These are phyloP conservation scores for Sinotaia quadrata DNA, from an alignment of 2,888 invertebrate species.

Conservation along the genomic window DNA sequence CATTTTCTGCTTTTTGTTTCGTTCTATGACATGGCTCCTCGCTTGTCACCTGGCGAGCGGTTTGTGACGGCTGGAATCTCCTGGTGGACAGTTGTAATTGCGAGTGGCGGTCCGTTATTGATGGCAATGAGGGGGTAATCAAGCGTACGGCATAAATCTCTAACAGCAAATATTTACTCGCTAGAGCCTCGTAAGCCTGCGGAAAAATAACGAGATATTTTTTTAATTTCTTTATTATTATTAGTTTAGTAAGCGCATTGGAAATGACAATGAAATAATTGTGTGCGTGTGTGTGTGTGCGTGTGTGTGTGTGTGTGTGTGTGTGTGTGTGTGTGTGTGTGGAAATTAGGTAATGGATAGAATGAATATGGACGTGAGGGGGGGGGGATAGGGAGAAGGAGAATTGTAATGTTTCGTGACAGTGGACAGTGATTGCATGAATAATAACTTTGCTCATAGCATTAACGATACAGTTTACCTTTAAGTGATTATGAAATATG, in stretches of 20 bases:
- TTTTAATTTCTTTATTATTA: no score
- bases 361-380: no score
- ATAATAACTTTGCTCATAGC: no score
- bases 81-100: conserved; percentile 25
- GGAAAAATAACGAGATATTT: no score
- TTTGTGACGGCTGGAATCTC: not conserved
- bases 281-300: not conserved
- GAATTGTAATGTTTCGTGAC: no score
- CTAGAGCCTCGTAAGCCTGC: conserved; percentile 5
- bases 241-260: no score
- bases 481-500: no score
- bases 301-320: not conserved
- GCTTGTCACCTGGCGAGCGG: not conserved
- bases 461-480: no score
- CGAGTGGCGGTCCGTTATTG: conserved; percentile 24
- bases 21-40: not conserved
- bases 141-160: conserved; percentile 21
- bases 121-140: conserved; percentile 27
- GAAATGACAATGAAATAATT: not conserved
- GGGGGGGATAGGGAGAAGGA: no score
- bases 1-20: no score
- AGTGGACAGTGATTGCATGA: no score
- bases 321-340: not conserved
- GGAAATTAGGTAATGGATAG: no score
- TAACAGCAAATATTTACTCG: conserved; percentile 20